These are phyloP conservation scores for Drosophila kanapiae DNA, from an alignment of 1,140 invertebrate genomes.

Conservation along the genomic window DNA sequence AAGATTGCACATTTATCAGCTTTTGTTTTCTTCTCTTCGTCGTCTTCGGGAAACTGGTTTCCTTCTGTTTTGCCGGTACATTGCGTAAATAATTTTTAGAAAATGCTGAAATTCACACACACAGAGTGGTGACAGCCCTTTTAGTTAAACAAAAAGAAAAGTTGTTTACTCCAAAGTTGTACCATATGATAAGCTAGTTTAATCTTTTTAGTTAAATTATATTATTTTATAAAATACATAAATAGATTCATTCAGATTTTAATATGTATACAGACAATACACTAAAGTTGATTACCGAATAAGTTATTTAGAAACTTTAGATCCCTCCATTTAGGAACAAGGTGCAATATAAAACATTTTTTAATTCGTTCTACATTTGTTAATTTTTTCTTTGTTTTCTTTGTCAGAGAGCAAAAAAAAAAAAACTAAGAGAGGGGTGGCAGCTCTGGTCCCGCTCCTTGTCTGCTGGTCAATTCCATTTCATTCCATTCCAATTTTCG, in stretches of 20 bases:
- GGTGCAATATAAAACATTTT: too few species aligned
- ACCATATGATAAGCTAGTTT: too few species aligned
- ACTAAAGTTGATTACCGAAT: too few species aligned
- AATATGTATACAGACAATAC: too few species aligned
- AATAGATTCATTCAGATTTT: too few species aligned
- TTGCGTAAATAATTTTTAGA: constrained; percentile 35
- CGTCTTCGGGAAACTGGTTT: constrained; percentile 29
- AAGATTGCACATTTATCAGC: constrained; percentile 1
- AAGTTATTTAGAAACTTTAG: too few species aligned
- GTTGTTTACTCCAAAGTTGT: too few species aligned
- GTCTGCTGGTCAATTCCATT: constrained; percentile 41
- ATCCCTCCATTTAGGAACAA: too few species aligned
- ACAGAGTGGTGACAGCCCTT: background rate
- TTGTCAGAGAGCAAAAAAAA: background rate
- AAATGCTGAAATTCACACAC: constrained; percentile 6
- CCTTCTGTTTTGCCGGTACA: constrained; percentile 34
- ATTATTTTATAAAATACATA: too few species aligned
- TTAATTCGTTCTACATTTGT: too few species aligned
- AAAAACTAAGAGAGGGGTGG: constrained; percentile 15
- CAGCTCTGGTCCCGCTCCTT: constrained; percentile 16
- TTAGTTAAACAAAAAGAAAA: too few species aligned
- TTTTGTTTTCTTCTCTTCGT: constrained; percentile 8
- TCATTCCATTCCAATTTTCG: constrained; percentile 16
- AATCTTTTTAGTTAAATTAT: too few species aligned
- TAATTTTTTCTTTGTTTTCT: background rate